Percentiles rank a stretch among this genome's conserved stretches.
Evolutionary conservation across 2,888 invertebrate species (phyloP).

Genomic region (Phyto melanocephala): DNA sequence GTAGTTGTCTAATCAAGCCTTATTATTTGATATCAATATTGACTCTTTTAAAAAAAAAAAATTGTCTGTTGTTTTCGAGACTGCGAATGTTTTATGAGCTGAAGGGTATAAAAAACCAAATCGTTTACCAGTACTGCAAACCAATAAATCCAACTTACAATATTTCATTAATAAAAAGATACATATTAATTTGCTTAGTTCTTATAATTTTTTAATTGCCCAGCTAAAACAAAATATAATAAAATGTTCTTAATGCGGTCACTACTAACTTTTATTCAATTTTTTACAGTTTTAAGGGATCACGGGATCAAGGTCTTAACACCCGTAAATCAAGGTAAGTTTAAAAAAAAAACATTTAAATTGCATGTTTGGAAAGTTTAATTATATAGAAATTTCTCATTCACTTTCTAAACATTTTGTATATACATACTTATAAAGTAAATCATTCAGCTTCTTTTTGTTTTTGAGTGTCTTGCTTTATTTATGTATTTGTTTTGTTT

Average conservation of each 20-base stretch:
- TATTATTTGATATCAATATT: no score
- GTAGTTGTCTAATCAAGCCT: no score
- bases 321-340: conserved; percentile 78
- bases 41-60: no score
- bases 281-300: conserved; percentile 82
- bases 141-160: not conserved
- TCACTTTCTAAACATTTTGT: conserved; percentile 56
- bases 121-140: not conserved
- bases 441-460: conserved; percentile 54
- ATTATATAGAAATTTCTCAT: conserved; percentile 9
- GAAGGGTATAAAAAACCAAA: conserved; percentile 9
- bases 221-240: not conserved
- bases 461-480: conserved; percentile 60
- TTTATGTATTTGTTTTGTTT: conserved; percentile 61
- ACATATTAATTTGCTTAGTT: conserved; percentile 61
- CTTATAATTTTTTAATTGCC: conserved; percentile 56
- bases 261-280: conserved; percentile 5
- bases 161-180: conserved; percentile 23
- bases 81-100: not conserved
- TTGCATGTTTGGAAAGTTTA: conserved; percentile 30
- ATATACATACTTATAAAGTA: conserved; percentile 52
- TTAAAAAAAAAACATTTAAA: not conserved
- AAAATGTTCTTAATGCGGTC: not conserved
- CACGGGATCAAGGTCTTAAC: conserved; percentile 81
- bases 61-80: no score